These are phyloP conservation scores for Epicauta chinensis DNA, from an alignment of 1,140 invertebrate genomes.

Conservation along the genomic window DNA sequence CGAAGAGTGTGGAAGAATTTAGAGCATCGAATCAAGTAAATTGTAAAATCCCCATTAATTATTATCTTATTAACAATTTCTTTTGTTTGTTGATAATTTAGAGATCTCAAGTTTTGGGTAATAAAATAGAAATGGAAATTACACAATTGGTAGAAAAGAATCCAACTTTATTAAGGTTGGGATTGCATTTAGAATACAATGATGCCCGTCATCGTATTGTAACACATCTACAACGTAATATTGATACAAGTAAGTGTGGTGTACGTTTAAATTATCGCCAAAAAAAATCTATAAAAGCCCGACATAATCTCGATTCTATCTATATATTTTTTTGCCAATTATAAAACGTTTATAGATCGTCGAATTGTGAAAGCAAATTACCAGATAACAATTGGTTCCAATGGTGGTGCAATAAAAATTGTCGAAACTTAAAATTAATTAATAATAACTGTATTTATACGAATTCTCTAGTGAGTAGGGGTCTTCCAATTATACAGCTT, in stretches of 20 bases:
- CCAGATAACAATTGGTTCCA: conserved; percentile 31
- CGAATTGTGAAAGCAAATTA: conserved; percentile 36
- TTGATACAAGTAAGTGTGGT: conserved; percentile 94
- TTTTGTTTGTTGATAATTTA: conserved; percentile 42
- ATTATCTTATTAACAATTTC: background rate
- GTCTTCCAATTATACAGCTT: background rate
- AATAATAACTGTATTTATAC: background rate
- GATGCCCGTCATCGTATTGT: conserved; percentile 90
- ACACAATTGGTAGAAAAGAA: conserved; percentile 90
- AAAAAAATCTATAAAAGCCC: background rate
- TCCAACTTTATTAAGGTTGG: conserved; percentile 81
- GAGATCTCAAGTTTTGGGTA: conserved; percentile 91
- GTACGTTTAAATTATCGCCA: background rate
- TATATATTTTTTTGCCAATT: conserved; percentile 1
- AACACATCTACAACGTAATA: conserved; percentile 89
- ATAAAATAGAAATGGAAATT: conserved; percentile 98
- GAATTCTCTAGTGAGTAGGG: conserved; percentile 28
- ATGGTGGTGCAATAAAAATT: conserved; percentile 31
- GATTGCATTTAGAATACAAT: conserved; percentile 92
- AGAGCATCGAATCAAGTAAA: conserved; percentile 90
- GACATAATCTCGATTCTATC: background rate
- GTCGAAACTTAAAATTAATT: conserved; percentile 24
- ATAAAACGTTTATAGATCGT: conserved; percentile 31
- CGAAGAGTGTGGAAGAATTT: conserved; percentile 86
- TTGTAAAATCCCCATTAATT: background rate